These are phyloP conservation scores for Drosophila vallismaia DNA, from an alignment of 2,888 invertebrate species.

Conservation along the genomic window DNA sequence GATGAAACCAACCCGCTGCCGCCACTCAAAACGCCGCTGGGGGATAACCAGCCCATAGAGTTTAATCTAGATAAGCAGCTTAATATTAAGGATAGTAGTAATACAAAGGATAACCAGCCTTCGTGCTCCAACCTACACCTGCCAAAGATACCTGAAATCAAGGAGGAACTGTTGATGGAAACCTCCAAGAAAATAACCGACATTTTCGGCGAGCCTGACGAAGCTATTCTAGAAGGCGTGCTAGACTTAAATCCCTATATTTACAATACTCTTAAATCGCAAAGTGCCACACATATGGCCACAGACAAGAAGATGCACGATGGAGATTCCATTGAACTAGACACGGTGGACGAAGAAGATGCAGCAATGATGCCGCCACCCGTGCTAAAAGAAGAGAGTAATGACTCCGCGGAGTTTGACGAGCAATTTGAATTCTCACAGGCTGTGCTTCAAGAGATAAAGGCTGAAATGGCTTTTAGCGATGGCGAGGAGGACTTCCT, in stretches of 20 bases:
- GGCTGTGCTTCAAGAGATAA: conserved; percentile 75
- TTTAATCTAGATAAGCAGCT: conserved; percentile 3
- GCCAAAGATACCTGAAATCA: conserved; percentile 65
- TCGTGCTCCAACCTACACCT: conserved; percentile 49
- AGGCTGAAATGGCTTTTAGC: conserved; percentile 65
- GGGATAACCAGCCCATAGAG: not conserved
- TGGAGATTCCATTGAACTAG: conserved; percentile 57
- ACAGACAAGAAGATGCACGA: conserved; percentile 38
- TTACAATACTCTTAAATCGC: conserved; percentile 58
- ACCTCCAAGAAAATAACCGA: conserved; percentile 67
- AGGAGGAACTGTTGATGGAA: conserved; percentile 60
- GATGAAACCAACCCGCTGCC: conserved; percentile 22
- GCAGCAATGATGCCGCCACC: not conserved
- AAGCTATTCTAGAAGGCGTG: conserved; percentile 58
- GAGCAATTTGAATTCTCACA: conserved; percentile 77
- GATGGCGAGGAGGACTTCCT: conserved; percentile 31
- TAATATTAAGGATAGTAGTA: not conserved
- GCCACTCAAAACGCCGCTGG: not conserved
- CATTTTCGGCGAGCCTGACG: conserved; percentile 75
- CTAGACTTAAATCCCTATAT: conserved; percentile 72
- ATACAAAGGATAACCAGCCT: not conserved
- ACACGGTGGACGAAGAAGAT: not conserved
- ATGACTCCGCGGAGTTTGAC: conserved; percentile 52
- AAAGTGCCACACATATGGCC: conserved; percentile 14
- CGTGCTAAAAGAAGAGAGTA: too few species aligned